A percentile compares a stretch with the other conserved stretches of the same genome.
These are phyloP conservation scores for Sternotherus odoratus DNA, from an alignment of 2,797 vertebrate species.

Conservation along the genomic window DNA sequence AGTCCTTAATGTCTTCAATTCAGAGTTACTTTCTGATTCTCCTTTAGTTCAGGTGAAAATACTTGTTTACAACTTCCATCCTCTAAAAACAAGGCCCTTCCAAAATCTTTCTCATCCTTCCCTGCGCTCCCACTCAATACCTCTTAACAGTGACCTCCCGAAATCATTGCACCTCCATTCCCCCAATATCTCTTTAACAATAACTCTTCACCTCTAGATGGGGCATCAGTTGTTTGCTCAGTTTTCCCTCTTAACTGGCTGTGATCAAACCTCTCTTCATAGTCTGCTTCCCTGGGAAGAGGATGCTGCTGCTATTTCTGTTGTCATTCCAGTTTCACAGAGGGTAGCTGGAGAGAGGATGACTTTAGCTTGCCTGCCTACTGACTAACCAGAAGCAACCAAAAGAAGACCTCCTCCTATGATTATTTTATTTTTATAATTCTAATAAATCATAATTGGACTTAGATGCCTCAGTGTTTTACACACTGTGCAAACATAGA, in stretches of 20 bases:
- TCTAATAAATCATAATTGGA: neutral
- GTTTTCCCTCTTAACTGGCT: neutral
- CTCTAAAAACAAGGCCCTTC: neutral
- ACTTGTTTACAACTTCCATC: neutral
- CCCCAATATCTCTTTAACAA: neutral
- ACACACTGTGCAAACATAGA: slow-evolving; percentile 39
- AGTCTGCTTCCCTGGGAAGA: slow-evolving; percentile 49
- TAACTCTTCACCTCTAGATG: neutral
- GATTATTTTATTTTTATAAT: neutral
- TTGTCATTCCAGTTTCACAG: slow-evolving; percentile 34
- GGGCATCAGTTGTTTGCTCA: neutral
- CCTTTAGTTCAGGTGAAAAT: neutral
- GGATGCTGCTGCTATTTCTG: slow-evolving; percentile 10
- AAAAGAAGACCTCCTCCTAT: slow-evolving; percentile 40
- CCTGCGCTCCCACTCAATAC: neutral
- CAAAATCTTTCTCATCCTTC: neutral
- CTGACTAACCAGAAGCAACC: slow-evolving; percentile 64
- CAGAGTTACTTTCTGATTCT: neutral
- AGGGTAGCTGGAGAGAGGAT: neutral
- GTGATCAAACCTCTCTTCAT: neutral
- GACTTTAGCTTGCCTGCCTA: slow-evolving; percentile 38
- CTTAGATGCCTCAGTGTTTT: slow-evolving; percentile 55
- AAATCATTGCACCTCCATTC: neutral
- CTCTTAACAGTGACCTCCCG: neutral
- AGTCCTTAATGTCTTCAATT: neutral